A percentile compares a stretch with the other conserved stretches of the same genome.
phyloP scores from a whole-genome alignment of 2,797 vertebrate genomes.

The Spizella passerina region DNA sequence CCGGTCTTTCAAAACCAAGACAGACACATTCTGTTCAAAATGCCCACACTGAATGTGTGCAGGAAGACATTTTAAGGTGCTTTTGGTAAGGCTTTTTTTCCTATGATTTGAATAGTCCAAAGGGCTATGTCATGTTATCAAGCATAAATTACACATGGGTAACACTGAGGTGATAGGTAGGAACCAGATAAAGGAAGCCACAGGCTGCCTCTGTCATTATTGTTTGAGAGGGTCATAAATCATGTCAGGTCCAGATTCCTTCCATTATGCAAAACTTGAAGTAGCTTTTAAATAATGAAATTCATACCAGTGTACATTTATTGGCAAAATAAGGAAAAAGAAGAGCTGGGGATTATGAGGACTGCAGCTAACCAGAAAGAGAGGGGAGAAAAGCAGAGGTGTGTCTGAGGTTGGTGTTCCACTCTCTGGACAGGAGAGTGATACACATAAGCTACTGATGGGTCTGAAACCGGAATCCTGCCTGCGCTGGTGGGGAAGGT shows the following conservation, averaged over 20 bases:
- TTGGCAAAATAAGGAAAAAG: neutral
- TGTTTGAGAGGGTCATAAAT: neutral
- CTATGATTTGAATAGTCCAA: neutral
- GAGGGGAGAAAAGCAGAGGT: neutral
- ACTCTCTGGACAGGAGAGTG: neutral
- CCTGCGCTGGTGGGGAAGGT: neutral
- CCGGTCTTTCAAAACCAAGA: too few relatives aligned
- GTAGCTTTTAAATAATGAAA: neutral
- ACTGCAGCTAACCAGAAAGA: neutral
- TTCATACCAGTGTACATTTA: fast-evolving
- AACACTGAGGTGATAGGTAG: neutral
- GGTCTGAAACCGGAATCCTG: neutral
- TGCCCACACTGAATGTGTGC: neutral
- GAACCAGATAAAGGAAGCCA: neutral
- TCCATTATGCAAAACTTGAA: neutral
- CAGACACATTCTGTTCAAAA: neutral
- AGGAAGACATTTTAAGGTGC: neutral
- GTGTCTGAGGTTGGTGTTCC: neutral
- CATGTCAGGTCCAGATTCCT: neutral
- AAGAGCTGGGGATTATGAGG: neutral
- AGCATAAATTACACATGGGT: neutral
- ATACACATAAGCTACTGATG: neutral
- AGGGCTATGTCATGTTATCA: neutral
- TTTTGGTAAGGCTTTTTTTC: neutral
- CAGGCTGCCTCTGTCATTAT: neutral